Percentiles rank a stretch among this genome's conserved stretches.
phyloP scores from a whole-genome alignment of 2,797 vertebrate species.

The Zenarchopterus dispar region DNA sequence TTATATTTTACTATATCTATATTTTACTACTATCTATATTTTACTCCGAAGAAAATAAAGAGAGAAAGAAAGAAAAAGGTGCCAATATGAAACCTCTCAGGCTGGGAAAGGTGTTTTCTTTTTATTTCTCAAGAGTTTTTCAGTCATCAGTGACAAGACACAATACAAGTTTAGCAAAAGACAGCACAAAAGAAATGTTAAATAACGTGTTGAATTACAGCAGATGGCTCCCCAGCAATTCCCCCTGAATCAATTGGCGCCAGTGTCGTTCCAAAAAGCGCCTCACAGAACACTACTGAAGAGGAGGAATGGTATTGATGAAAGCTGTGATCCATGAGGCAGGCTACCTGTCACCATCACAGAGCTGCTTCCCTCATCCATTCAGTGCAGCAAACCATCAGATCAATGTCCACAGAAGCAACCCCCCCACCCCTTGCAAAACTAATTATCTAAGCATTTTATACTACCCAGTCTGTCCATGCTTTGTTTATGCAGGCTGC shows the following conservation, averaged over 20 bases:
- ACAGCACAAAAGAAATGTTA: conserved; percentile 14
- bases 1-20: conserved; percentile 58
- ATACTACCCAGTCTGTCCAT: conserved; percentile 69
- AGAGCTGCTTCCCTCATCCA: conserved; percentile 57
- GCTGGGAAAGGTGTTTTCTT: not conserved
- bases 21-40: conserved; percentile 35
- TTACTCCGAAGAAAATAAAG: conserved; percentile 14
- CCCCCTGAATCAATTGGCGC: conserved; percentile 69
- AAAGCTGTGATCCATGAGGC: conserved; percentile 81
- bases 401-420: conserved; percentile 77
- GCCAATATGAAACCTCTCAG: conserved; percentile 4
- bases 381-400: conserved; percentile 75
- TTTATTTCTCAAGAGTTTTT: conserved; percentile 6
- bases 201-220: conserved; percentile 49
- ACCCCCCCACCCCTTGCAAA: conserved; percentile 68
- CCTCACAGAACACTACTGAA: conserved; percentile 59
- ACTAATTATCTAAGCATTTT: conserved; percentile 84
- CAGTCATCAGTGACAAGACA: conserved; percentile 26
- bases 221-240: conserved; percentile 53
- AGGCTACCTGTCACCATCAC: conserved; percentile 77
- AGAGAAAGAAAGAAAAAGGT: not conserved
- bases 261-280: conserved; percentile 69
- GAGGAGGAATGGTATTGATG: conserved; percentile 69
- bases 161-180: conserved; percentile 20
- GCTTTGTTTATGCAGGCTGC: conserved; percentile 82